A percentile compares a stretch with the other conserved stretches of the same genome.
These are phyloP conservation scores for Odontomachus brunneus DNA, from an alignment of 1,140 invertebrate genomes.

Conservation along the genomic window DNA sequence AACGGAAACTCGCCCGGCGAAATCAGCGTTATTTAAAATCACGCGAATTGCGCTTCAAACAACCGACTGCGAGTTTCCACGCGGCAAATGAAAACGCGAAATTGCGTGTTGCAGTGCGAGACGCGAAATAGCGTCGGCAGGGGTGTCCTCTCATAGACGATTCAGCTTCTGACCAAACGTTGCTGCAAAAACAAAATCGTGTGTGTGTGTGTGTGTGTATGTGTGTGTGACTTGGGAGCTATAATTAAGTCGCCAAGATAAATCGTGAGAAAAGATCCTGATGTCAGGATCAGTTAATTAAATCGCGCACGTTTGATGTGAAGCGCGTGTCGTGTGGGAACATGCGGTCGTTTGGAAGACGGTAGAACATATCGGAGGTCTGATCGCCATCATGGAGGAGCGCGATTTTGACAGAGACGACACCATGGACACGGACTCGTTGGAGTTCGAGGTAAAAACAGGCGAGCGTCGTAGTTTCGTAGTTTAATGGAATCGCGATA, in stretches of 20 bases:
- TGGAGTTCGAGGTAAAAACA: slow-evolving; percentile 81
- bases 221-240: background rate
- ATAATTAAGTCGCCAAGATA: background rate
- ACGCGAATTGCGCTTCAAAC: slow-evolving; percentile 3
- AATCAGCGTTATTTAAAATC: slow-evolving; percentile 28
- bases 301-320: background rate
- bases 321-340: slow-evolving; percentile 4
- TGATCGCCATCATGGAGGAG: slow-evolving; percentile 80
- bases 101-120: slow-evolving; percentile 9
- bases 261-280: too few species aligned
- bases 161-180: background rate
- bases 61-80: background rate
- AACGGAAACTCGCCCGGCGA: background rate
- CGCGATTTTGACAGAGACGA: slow-evolving; percentile 77
- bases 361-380: slow-evolving; percentile 75
- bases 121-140: too few species aligned
- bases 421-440: slow-evolving; percentile 82
- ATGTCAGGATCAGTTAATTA: slow-evolving; percentile 3
- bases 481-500: background rate
- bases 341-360: slow-evolving; percentile 66
- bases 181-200: background rate
- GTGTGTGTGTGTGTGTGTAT: background rate
- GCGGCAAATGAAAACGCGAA: background rate
- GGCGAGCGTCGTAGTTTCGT: background rate
- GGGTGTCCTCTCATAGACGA: background rate